Base-by-base conservation (phyloP, 2,888 invertebrate species). In the Autographa pulchrina region DNA sequence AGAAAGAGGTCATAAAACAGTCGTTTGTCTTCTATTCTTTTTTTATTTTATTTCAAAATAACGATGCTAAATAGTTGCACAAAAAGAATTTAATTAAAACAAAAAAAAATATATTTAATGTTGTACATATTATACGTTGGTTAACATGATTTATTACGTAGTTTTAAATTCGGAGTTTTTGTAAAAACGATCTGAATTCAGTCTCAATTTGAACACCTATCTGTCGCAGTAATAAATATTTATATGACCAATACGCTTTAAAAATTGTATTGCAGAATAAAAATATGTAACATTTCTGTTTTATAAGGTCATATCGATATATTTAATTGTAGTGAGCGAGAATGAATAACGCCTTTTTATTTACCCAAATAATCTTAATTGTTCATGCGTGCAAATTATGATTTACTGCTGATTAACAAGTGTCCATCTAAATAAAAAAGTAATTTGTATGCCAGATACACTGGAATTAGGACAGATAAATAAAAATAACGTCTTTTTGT, bases 371-470 rank as follows among this genome's bases (percentile, higher is more conserved):
- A 58, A 61, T 68, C 69, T 72, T 80, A 77, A 82, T 82, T 78
- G 80, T 11, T 35, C 32, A 61, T 75, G 81, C 77, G 83, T 82
- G 79, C 74, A 74, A 83, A 83, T 74, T 75, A 81, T 75, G 73
- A 83, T 84, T 78, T 74, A 82, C 59, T 71, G 68, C 72, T 54
- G 70, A 61, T 67, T 76, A 74, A 72, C 60, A 68, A 32, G 68
- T 76, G 81, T 82, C 83, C 62, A 65, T 83, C 72, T 79, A 72
- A 82, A 85, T 85, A 78, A 79, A 79, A 82, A 73, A 70, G 31
- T 65, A 72, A 84, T 84, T 82, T 81, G 71, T 77, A 81, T 75
- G 74, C 75, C 78, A 72, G 62, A 67, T 74, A 67, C 72, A 72
- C 68, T 76, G 68, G 73, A 84, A 84, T 81, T 75, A 75, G 78